These are phyloP conservation scores for Ictidomys tridecemlineatus DNA, from an alignment of 2,113 vertebrate genomes.

Conservation along the genomic window DNA sequence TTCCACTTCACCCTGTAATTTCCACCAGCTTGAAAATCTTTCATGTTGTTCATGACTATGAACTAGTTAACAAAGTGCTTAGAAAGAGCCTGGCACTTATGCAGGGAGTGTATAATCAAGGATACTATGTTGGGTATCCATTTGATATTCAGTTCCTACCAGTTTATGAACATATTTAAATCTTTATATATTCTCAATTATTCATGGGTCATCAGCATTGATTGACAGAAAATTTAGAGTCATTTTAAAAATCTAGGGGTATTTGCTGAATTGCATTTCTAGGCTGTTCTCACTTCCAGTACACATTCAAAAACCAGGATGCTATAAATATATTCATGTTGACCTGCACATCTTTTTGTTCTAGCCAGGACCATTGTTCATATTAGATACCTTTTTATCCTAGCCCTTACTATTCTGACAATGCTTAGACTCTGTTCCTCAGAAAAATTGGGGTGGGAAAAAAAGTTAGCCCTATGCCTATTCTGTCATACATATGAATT, in stretches of 20 bases:
- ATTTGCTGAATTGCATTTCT: conserved; percentile 16
- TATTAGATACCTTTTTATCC: neutral
- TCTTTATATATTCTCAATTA: conserved; percentile 36
- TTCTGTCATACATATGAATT: neutral
- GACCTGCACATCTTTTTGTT: neutral
- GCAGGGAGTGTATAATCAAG: neutral
- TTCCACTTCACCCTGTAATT: neutral
- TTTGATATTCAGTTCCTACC: conserved; percentile 1
- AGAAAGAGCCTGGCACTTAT: neutral
- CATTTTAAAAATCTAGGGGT: neutral
- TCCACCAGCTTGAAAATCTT: neutral
- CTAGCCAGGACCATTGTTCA: neutral
- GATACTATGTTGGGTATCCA: neutral
- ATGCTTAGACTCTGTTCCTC: neutral
- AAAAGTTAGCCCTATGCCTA: neutral
- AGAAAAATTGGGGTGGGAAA: neutral
- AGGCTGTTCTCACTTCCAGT: neutral
- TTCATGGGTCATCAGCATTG: neutral
- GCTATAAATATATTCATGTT: neutral
- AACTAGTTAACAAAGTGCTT: neutral
- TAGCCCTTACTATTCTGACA: neutral
- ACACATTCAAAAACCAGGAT: neutral
- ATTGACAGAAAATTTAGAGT: conserved; percentile 13
- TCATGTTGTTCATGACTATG: too few relatives aligned
- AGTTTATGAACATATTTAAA: conserved; percentile 37